Evolutionary conservation across 2,113 vertebrate genomes (phyloP), one percentile per base, ranked within the genome.

Genomic region (Oreochromis aureus): DNA sequence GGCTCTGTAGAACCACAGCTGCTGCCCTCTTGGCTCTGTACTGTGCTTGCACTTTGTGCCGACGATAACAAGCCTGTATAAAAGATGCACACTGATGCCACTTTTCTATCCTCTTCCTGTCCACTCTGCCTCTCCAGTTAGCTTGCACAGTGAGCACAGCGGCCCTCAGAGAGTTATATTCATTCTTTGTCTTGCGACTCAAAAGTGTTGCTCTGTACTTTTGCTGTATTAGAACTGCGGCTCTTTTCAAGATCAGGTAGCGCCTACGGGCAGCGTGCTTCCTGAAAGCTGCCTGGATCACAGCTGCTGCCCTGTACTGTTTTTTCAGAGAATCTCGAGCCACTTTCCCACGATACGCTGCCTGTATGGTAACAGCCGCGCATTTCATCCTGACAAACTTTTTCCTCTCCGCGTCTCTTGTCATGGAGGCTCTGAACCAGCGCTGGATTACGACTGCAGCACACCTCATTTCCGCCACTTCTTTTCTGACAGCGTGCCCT

Each of bases 11-110:
- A 61, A 95, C 80, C 18, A 95, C 1, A 39, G 95, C 87, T 3
- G 97, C 97, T n/a, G 61, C 87, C 48, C 85, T 97, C 59, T 94
- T 73, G 39, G 87, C 69, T 86, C 86, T 95, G 88, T 97, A 98
- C 41, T 89, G 91, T 24, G 80, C 54, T 3, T 63, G 96, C 1
- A 87, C 91, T 54, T 84, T 44, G 36, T 97, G 90, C 91, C 95
- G 96, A 79, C 96, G 96, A 69, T 97, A 98, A 86, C 76, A 89
- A 1, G 98, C 94, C 82, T 99, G 98, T 91, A 99, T 97, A 69
- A 97, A 3, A 5, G 92, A 86, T 5, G 97, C 97, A 81, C 93
- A 89, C 4, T 19, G 19, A 19, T 95, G 95, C 11, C 88, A 83
- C 84, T 41, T 93, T 46, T 89, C 80, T 2, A 98, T 89, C 3